These are phyloP conservation scores for Scatophagus argus DNA, from an alignment of 2,113 vertebrate species.

Conservation along the genomic window DNA sequence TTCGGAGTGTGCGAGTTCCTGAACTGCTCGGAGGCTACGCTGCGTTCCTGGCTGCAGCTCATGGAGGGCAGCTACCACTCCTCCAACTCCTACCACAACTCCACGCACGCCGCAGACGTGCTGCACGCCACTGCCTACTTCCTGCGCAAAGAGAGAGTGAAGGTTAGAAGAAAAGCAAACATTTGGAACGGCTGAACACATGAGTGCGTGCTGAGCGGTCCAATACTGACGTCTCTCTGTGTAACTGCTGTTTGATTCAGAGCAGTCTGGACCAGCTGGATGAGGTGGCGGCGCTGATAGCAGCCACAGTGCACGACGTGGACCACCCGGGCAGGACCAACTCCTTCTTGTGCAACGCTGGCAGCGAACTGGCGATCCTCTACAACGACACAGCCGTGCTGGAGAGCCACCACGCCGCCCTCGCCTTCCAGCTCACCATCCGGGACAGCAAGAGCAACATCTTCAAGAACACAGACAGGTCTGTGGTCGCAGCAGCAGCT, in stretches of 20 bases:
- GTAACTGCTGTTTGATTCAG: slow-evolving; percentile 73
- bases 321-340: slow-evolving; percentile 96
- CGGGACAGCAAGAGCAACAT: slow-evolving; percentile 95
- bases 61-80: slow-evolving; percentile 97
- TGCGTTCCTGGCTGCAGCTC: slow-evolving; percentile 94
- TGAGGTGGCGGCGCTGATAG: slow-evolving; percentile 93
- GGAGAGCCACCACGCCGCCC: slow-evolving; percentile 95
- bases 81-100: slow-evolving; percentile 97
- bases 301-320: slow-evolving; percentile 94
- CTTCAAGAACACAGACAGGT: slow-evolving; percentile 97
- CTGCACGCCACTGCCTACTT: slow-evolving; percentile 96
- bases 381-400: slow-evolving; percentile 96
- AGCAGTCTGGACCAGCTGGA: slow-evolving; percentile 94
- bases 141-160: slow-evolving; percentile 92
- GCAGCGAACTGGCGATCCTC: slow-evolving; percentile 94
- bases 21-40: slow-evolving; percentile 89
- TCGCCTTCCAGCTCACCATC: slow-evolving; percentile 95
- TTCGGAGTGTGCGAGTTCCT: slow-evolving; percentile 95
- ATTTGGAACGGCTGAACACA: background rate
- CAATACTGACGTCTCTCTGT: background rate
- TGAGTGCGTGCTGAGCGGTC: background rate
- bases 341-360: slow-evolving; percentile 96
- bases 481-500: background rate
- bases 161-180: slow-evolving; percentile 83
- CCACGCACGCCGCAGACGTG: slow-evolving; percentile 94